Evolutionary conservation across 2,888 invertebrate species (phyloP), one percentile per base, ranked within the genome.

Genomic region (Stramonita haemastoma): DNA sequence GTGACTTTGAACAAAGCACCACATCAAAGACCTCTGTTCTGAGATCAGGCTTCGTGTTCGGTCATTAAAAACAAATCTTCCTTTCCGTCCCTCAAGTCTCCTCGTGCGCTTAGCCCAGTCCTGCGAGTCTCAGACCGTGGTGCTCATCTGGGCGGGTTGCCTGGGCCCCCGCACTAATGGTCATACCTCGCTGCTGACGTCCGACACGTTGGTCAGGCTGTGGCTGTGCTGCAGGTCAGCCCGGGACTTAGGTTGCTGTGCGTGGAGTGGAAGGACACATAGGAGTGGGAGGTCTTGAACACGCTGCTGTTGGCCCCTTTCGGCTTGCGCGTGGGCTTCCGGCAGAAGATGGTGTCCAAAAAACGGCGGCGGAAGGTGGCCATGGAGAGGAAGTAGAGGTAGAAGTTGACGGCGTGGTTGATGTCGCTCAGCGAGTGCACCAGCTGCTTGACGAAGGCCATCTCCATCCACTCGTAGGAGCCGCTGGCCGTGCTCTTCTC

Each of bases 401-500:
- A 91, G 86, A 91, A 91, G 90, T 91, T 91, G 81, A 91, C 89
- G 87, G 91, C 90, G 89, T 91, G 90, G 87, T 90, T 91, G n/a
- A 88, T 60, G 81, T 91, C 91, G 57, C 84, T 81, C 70, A 91
- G 87, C 66, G 89, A 56, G 86, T 89, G 89, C 34, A 87, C 85
- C 66, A 91, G 36, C 89, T 91, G 91, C 66, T 91, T 88, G 57
- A 85, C 46, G 90, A 91, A 91, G 19, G 8, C 22, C 73, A 26
- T 86, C 89, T 90, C 89, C 2, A 93, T 92, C 0, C 90, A 89
- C 6, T 92, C 91, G 70, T 92, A 91, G 13, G 91, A 79, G 8
- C 89, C 91, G 0, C 87, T 34, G 34, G 89, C 79, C 90, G 91
- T 93, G 11, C 90, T 87, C 92, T 92, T 92, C 70, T 66, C 17